phyloP scores from a whole-genome alignment of 2,797 vertebrate genomes.

The Hydrocynus forskahlii region DNA sequence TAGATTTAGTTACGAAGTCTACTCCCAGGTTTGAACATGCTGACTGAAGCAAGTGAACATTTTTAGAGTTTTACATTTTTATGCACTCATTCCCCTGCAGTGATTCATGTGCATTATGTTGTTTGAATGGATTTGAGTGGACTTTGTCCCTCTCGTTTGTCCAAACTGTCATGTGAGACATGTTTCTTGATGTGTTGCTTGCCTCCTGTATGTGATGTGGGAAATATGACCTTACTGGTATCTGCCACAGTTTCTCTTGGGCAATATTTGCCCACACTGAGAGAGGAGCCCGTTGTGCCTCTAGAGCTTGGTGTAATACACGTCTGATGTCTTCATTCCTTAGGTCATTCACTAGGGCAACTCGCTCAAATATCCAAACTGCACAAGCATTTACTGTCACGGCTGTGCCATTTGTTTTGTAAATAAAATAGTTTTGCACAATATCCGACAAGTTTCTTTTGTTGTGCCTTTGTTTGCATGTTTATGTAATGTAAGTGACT shows the following conservation, averaged over 20 bases:
- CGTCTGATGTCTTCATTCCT: slow-evolving; percentile 54
- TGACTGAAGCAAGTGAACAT: slow-evolving; percentile 68
- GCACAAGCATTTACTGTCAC: slow-evolving; percentile 91
- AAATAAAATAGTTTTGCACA: slow-evolving; percentile 99
- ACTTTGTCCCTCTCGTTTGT: slow-evolving; percentile 22
- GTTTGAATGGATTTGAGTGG: slow-evolving; percentile 2
- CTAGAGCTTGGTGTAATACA: slow-evolving; percentile 10
- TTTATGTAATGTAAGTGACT: not conserved
- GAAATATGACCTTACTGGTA: slow-evolving; percentile 90
- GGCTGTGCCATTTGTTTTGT: slow-evolving; percentile 97
- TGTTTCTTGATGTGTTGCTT: slow-evolving; percentile 77
- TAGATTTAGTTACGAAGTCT: slow-evolving; percentile 34
- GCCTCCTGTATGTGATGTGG: slow-evolving; percentile 72
- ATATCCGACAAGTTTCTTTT: slow-evolving; percentile 56
- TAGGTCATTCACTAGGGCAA: slow-evolving; percentile 78
- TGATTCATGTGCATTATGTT: slow-evolving; percentile 17
- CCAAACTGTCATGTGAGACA: slow-evolving; percentile 10
- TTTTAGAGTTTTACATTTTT: slow-evolving; percentile 79
- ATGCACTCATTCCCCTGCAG: slow-evolving; percentile 69
- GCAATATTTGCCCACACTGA: slow-evolving; percentile 92
- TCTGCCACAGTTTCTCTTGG: slow-evolving; percentile 85
- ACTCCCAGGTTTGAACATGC: slow-evolving; percentile 41
- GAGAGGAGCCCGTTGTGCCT: slow-evolving; percentile 73
- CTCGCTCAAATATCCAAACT: slow-evolving; percentile 82
- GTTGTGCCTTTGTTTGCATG: not conserved